Percentiles rank a stretch among this genome's conserved stretches.
phyloP scores from a whole-genome alignment of 35 echinoderm and acorn worm genomes.

The Ophioderma brevispina region DNA sequence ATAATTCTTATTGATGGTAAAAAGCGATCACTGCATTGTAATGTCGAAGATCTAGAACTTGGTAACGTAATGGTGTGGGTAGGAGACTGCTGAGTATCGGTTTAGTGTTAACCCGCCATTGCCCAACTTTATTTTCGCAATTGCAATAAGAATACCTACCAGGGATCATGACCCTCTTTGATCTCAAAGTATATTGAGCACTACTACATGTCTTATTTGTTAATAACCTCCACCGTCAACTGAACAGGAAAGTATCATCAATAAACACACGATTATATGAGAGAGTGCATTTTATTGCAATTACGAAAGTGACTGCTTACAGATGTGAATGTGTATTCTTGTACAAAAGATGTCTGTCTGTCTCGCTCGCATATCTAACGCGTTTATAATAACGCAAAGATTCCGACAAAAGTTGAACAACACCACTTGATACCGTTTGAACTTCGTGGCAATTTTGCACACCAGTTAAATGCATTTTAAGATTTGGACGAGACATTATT shows the following conservation, averaged over 20 bases:
- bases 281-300: background rate
- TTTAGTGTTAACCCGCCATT: no score
- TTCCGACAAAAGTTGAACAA: no score
- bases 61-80: slow-evolving; percentile 89
- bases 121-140: background rate
- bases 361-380: no score
- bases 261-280: background rate
- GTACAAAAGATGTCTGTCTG: no score
- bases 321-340: background rate
- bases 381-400: no score
- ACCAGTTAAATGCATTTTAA: no score
- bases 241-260: background rate
- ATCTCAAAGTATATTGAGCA: no score
- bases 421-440: no score
- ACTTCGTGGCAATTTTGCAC: no score
- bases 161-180: no score
- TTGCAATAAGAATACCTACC: background rate
- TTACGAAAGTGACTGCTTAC: background rate
- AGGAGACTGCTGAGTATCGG: slow-evolving; percentile 53
- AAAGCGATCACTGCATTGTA: slow-evolving; percentile 63
- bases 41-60: slow-evolving; percentile 67
- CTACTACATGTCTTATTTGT: background rate
- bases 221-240: background rate
- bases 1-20: slow-evolving; percentile 80
- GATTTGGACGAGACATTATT: no score